Conservation (phyloP, 2,113 vertebrate genomes). For the Grantiella picta region DNA sequence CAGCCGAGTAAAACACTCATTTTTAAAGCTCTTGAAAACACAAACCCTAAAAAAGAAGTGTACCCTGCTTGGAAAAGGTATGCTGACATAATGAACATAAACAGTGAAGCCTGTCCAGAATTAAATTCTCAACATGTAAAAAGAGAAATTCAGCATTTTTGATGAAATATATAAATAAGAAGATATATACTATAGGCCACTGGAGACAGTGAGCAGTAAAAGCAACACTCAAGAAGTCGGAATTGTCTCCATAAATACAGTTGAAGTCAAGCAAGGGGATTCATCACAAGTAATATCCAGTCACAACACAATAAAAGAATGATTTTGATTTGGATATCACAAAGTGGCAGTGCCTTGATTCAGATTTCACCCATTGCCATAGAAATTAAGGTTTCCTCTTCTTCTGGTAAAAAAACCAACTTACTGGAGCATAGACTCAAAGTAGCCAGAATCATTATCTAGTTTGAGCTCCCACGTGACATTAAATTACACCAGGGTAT, state of each 20-base stretch:
- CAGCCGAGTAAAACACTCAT: background rate
- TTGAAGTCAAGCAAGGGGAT: background rate
- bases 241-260: background rate
- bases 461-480: background rate
- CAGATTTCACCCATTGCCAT: background rate
- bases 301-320: background rate
- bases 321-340: background rate
- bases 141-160: background rate
- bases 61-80: background rate
- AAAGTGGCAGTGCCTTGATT: background rate
- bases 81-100: slow-evolving; percentile 13
- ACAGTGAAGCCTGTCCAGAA: background rate
- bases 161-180: background rate
- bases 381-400: background rate
- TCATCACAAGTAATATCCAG: background rate
- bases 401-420: background rate
- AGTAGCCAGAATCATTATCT: background rate
- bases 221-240: background rate
- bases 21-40: background rate
- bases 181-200: background rate
- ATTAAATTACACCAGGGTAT: background rate
- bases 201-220: background rate
- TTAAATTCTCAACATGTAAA: background rate
- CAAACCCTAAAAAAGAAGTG: background rate
- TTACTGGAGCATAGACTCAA: background rate